These are phyloP conservation scores for Herminia tarsipennalis DNA, from an alignment of 2,888 invertebrate species.

Conservation along the genomic window DNA sequence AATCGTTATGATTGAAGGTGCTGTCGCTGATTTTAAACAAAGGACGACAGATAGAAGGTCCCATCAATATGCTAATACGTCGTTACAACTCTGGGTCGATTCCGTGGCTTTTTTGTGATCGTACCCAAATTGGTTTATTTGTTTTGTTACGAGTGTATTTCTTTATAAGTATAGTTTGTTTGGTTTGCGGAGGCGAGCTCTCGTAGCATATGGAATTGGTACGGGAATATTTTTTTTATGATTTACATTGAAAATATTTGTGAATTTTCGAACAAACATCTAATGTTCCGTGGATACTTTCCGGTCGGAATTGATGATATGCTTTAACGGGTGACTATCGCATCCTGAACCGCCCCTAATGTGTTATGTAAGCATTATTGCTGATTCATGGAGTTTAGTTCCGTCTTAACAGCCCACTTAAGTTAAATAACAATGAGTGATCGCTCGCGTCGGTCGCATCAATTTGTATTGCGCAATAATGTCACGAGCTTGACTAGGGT, in stretches of 20 bases:
- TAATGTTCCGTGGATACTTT: conserved; percentile 34
- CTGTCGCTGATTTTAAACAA: conserved; percentile 85
- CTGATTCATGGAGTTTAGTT: conserved; percentile 57
- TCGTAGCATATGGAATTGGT: conserved; percentile 59
- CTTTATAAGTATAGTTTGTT: conserved; percentile 74
- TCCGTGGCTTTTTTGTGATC: conserved; percentile 68
- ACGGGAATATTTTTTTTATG: conserved; percentile 37
- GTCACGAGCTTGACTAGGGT: conserved; percentile 14
- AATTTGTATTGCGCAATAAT: conserved; percentile 43
- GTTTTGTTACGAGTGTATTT: conserved; percentile 78
- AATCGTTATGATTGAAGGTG: conserved; percentile 81
- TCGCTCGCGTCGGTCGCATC: conserved; percentile 28
- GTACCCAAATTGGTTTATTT: conserved; percentile 81
- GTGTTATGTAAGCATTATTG: conserved; percentile 47
- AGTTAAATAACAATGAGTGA: conserved; percentile 52
- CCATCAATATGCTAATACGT: conserved; percentile 83
- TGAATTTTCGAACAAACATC: conserved; percentile 30
- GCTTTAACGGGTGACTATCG: too few species aligned
- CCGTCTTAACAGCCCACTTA: conserved; percentile 58
- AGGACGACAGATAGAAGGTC: conserved; percentile 74
- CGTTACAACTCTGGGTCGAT: conserved; percentile 65
- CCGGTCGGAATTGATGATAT: conserved; percentile 44
- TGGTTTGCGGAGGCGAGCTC: conserved; percentile 68
- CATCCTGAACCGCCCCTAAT: too few species aligned
- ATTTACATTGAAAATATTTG: conserved; percentile 42